A percentile compares a stretch with the other conserved stretches of the same genome.
These are phyloP conservation scores for Candidula unifasciata DNA, from an alignment of 2,888 invertebrate species.

Conservation along the genomic window DNA sequence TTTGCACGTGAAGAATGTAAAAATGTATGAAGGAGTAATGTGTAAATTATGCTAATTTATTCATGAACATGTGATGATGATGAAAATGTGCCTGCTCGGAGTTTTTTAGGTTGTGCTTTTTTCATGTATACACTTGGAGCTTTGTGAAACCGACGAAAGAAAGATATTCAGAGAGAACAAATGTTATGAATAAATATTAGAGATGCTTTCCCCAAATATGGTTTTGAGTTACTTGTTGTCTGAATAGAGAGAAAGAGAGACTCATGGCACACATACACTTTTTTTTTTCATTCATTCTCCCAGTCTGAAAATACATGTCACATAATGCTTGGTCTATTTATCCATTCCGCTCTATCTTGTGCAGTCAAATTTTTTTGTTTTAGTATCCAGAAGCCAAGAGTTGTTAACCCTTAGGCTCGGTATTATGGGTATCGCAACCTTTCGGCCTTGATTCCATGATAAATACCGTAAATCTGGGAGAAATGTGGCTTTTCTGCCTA, in stretches of 20 bases:
- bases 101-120: not conserved
- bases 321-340: too few relatives aligned
- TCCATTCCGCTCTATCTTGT: too few relatives aligned
- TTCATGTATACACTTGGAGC: not conserved
- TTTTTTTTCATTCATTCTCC: too few relatives aligned
- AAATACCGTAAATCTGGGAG: too few relatives aligned
- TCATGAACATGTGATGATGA: not conserved
- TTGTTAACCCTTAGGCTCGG: too few relatives aligned
- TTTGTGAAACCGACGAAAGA: not conserved
- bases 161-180: not conserved
- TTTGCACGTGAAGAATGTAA: not conserved
- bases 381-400: too few relatives aligned
- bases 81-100: not conserved
- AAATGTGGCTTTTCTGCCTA: too few relatives aligned
- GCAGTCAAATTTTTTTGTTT: too few relatives aligned
- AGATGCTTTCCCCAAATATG: not conserved
- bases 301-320: too few relatives aligned
- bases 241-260: not conserved
- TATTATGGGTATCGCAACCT: too few relatives aligned
- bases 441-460: too few relatives aligned
- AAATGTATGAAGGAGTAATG: not conserved
- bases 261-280: too few relatives aligned
- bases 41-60: conserved; percentile 21
- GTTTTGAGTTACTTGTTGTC: not conserved
- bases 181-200: conserved; percentile 2